Percentiles rank a stretch among this genome's conserved stretches.
Evolutionary conservation across 1,140 invertebrate species (phyloP).

Genomic region (Drosophila pandora): DNA sequence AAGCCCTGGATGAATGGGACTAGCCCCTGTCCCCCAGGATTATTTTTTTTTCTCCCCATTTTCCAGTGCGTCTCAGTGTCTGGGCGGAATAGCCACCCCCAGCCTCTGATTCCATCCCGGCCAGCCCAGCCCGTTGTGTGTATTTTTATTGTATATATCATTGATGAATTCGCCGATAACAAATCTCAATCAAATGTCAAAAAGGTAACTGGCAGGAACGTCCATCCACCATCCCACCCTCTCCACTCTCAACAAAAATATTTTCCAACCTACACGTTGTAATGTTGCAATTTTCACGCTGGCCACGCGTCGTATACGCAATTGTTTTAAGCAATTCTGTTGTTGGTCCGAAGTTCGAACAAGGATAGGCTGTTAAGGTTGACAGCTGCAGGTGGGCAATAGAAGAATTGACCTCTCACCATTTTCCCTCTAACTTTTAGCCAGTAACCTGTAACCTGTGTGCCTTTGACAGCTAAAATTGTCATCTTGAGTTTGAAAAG

Average conservation of each 20-base stretch:
- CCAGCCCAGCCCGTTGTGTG: slow-evolving; percentile 19
- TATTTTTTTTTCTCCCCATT: slow-evolving; percentile 7
- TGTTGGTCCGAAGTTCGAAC: slow-evolving; percentile 7
- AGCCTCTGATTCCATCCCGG: neutral
- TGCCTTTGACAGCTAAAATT: slow-evolving; percentile 78
- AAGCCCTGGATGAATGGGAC: slow-evolving; percentile 36
- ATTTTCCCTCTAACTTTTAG: neutral
- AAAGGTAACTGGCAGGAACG: slow-evolving; percentile 81
- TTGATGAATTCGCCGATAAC: slow-evolving; percentile 84
- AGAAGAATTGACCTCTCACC: slow-evolving; percentile 21
- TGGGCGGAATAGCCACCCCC: slow-evolving; percentile 28
- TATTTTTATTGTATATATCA: slow-evolving; percentile 83
- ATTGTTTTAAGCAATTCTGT: slow-evolving; percentile 68
- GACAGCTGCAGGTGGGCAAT: slow-evolving; percentile 42
- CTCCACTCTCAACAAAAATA: neutral
- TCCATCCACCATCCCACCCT: neutral
- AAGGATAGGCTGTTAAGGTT: neutral
- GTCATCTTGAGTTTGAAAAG: slow-evolving; percentile 68
- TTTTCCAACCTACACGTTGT: slow-evolving; percentile 58
- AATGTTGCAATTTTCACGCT: slow-evolving; percentile 82
- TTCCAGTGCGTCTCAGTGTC: slow-evolving; percentile 58
- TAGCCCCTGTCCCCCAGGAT: slow-evolving; percentile 2
- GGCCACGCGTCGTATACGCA: slow-evolving; percentile 76
- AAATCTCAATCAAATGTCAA: slow-evolving; percentile 84
- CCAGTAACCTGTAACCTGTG: slow-evolving; percentile 8